Evolutionary conservation across 2,797 vertebrate genomes (phyloP), one percentile per base, ranked within the genome.

Genomic region (Pangasius mekongensis): DNA sequence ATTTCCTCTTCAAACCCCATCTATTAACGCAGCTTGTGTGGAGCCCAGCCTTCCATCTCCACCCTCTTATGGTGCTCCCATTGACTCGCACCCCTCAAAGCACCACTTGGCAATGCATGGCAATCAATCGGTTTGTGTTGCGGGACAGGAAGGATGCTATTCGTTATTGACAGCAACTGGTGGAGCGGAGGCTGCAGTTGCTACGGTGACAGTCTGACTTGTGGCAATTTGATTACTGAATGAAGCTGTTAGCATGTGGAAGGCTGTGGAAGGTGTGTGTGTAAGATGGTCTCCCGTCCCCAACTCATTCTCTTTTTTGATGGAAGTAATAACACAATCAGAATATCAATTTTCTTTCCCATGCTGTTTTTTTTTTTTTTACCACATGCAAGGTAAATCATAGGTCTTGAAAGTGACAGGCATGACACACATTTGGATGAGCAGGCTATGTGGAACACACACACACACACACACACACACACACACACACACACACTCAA

Each of bases 191-290:
- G 93, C 94, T 92, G 91, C 95, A 93, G 96, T 97, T 96, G 95
- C 96, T 95, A 96, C 94, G 95, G 96, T 95, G 95, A 97, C 96
- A 94, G 95, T 92, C 93, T 95, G 95, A 95, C 94, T 96, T 95
- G 95, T 93, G 91, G 93, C 95, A 94, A 93, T 95, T 94, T 95
- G 95, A 94, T 94, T 95, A 94, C 93, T 89, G 95, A 94, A 94
- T 91, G 89, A 92, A 92, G 93, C 93, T 91, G 92, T 91, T 91
- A 90, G 88, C 89, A 81, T 87, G 89, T 90, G 84, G 82, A 84
- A 86, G 81, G 66, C 87, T 88, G 87, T 87, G 84, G 91, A 90
- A 90, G 71, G 85, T 43, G 90, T 56, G 90, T 56, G 90, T 91
- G 90, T 91, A 91, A 90, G 91, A 88, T 81, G 67, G 69, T n/a